phyloP scores from a whole-genome alignment of 2,888 invertebrate species.

The Muschampia plurimacula region DNA sequence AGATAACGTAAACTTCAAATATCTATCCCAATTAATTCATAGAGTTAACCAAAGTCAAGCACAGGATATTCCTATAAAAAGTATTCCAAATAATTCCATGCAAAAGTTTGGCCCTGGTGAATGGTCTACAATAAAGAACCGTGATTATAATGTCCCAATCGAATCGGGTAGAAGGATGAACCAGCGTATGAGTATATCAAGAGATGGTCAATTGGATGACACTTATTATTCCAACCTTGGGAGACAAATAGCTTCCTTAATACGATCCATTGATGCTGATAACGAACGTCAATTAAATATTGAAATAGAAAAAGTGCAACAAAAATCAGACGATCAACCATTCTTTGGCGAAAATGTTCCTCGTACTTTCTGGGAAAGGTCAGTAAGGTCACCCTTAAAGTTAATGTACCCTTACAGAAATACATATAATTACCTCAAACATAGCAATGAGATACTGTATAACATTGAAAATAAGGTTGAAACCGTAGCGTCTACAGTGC shows the following conservation, averaged over 20 bases:
- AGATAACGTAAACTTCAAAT: slow-evolving; percentile 69
- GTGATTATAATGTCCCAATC: slow-evolving; percentile 38
- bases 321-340: slow-evolving; percentile 50
- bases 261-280: slow-evolving; percentile 62
- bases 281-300: slow-evolving; percentile 57
- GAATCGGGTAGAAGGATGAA: slow-evolving; percentile 41
- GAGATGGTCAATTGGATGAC: slow-evolving; percentile 54
- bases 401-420: slow-evolving; percentile 46
- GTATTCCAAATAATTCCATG: slow-evolving; percentile 45
- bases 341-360: slow-evolving; percentile 62
- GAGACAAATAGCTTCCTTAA: slow-evolving; percentile 73
- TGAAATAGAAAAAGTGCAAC: slow-evolving; percentile 53
- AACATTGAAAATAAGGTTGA: slow-evolving; percentile 72
- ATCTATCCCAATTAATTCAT: slow-evolving; percentile 73
- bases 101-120: slow-evolving; percentile 41
- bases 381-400: slow-evolving; percentile 67
- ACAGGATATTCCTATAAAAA: slow-evolving; percentile 44
- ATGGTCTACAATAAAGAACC: slow-evolving; percentile 35
- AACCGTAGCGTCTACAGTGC: slow-evolving; percentile 57
- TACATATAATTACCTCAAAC: slow-evolving; percentile 53
- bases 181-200: slow-evolving; percentile 19
- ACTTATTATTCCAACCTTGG: slow-evolving; percentile 69
- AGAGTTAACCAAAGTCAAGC: slow-evolving; percentile 58
- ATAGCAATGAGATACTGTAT: slow-evolving; percentile 65
- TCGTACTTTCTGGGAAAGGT: slow-evolving; percentile 74